Base-by-base conservation (phyloP, 1,140 invertebrate genomes). In the Amphibalanus amphitrite region DNA sequence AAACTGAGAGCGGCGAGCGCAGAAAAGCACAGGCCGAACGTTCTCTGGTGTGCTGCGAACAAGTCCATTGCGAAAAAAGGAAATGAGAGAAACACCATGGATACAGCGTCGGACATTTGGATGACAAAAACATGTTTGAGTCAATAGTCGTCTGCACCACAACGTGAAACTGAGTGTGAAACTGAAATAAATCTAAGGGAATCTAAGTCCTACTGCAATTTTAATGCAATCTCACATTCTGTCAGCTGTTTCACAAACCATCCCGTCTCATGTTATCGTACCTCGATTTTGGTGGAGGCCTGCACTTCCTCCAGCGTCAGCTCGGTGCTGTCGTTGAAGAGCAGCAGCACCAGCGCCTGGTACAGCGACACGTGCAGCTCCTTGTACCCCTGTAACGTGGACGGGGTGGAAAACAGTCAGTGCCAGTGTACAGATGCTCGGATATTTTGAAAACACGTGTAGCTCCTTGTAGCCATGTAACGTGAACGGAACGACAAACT, bases 351-450 rank as follows among this genome's bases (percentile, higher is more conserved):
- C 38, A 99, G 81, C 13, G 91, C 91, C 89, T 99, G 97, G 82
- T 97, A 98, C 73, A 99, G 81, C 3, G 96, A 99, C 8, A 99
- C 96, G 79, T 97, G 90, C n/a, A 99, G 80, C 80, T 99, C 97
- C 84, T 99, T 99, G 69, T 89, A 88, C 69, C 90, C 90, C 86
- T 91, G 78, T 17, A 23, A 65, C 82, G 33, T 15, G 33, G 33
- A 38, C 33, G 15, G 33, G 15, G 33, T 15, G 4, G 33, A 15
- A n/a, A n/a, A n/a, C n/a, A n/a, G n/a, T n/a, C n/a, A n/a, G n/a
- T n/a, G n/a, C n/a, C n/a, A n/a, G n/a, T n/a, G n/a, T n/a, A n/a
- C n/a, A n/a, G n/a, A n/a, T n/a, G n/a, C n/a, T n/a, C n/a, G n/a
- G n/a, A n/a, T n/a, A n/a, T n/a, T n/a, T n/a, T n/a, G n/a, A n/a